Evolutionary conservation across 2,888 invertebrate species (phyloP), one percentile per base, ranked within the genome.

Genomic region (Notodromas monacha): DNA sequence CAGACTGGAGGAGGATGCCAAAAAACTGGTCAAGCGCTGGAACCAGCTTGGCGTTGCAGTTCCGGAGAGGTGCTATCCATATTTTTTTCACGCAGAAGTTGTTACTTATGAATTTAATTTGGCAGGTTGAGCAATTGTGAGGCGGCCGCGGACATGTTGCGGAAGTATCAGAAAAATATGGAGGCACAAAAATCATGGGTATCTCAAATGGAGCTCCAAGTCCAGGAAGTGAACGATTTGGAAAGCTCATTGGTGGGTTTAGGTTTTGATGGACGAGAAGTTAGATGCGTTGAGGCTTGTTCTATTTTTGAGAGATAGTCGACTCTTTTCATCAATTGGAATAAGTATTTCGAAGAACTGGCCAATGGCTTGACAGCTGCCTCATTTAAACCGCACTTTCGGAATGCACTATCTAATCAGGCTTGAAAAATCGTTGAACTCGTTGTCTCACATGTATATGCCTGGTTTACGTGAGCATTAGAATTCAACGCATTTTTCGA

Each of bases 171-270:
- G 44, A 72, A 68, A 34, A 72, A 77, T 14, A 61, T 77, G 40
- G 67, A 72, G 44, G 65, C 66, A 38, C 84, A 86, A 48, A 70
- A 73, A 40, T 65, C 67, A 41, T 84, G 79, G 67, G 62, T 84
- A 34, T 74, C 77, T 43, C 76, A 74, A 38, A 65, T 69, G 12
- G 72, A 69, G 45, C 61, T 58, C 37, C 72, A 72, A 47, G 56
- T 77, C 31, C 73, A 76, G 40, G 43, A 41, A 34, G 41, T 47
- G 27, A 41, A 44, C 30, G 38, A 45, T 21, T 40, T 47, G n/a
- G 47, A 74, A 45, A 64, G 67, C 16, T 65, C 72, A 28, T 62
- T 70, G 64, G 74, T 76, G 54, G 54, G 51, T 45, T 26, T 28
- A 29, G 12, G 4, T 31, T n/a, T n/a, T n/a, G n/a, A n/a, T n/a